These are phyloP conservation scores for Puma concolor DNA, from an alignment of 2,113 vertebrate genomes.

Conservation along the genomic window DNA sequence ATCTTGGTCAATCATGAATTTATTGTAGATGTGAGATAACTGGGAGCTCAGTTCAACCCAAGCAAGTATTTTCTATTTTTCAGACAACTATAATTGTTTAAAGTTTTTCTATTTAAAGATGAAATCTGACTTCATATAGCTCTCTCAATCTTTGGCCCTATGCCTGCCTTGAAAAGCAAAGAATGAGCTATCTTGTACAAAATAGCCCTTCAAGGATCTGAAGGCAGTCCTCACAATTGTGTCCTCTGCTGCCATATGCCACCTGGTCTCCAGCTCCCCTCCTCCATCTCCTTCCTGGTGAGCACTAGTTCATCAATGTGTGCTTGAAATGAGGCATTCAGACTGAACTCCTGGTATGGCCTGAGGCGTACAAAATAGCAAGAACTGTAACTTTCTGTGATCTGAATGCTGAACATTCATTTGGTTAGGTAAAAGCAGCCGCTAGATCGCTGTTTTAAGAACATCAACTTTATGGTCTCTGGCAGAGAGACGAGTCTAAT, in stretches of 20 bases:
- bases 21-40: background rate
- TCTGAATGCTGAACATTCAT: background rate
- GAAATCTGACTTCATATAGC: constrained; percentile 1
- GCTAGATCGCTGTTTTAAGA: background rate
- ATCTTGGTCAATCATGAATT: background rate
- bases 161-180: constrained; percentile 6
- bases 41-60: background rate
- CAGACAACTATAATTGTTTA: constrained; percentile 11
- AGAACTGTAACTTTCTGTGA: constrained; percentile 28
- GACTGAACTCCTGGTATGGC: background rate
- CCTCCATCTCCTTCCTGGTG: background rate
- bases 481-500: constrained; percentile 12
- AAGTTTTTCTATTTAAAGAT: constrained; percentile 42
- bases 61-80: constrained; percentile 6
- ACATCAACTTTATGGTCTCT: background rate
- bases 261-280: background rate
- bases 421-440: constrained; percentile 9
- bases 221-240: background rate
- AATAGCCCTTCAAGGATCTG: background rate
- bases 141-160: background rate
- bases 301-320: background rate
- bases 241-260: background rate
- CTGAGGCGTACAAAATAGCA: background rate
- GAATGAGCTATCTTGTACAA: background rate
- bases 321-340: constrained; percentile 38